Evolutionary conservation across 2,113 vertebrate species (phyloP).

Genomic region (Toxostoma redivivum): DNA sequence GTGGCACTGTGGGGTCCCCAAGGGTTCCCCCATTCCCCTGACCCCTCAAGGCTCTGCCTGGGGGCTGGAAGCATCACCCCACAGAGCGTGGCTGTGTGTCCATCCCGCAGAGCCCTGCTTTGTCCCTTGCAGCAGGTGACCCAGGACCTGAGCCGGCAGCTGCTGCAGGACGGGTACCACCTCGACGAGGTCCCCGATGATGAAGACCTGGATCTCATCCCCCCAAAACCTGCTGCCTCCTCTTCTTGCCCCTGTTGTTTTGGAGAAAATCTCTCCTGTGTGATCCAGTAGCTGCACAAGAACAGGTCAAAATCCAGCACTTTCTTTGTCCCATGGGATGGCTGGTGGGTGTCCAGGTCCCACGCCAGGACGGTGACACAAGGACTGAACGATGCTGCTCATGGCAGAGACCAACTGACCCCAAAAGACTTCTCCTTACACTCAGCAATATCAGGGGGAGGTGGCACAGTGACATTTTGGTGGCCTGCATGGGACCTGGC

Average conservation of each 20-base stretch:
- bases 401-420: not conserved
- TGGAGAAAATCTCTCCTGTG: constrained; percentile 76
- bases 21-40: fast-evolving
- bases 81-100: not conserved
- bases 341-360: not conserved
- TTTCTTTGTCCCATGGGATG: not conserved
- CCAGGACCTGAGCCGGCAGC: constrained; percentile 90
- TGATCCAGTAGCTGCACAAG: constrained; percentile 75
- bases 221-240: constrained; percentile 86
- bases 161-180: constrained; percentile 92
- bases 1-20: fast-evolving
- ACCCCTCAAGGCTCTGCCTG: fast-evolving
- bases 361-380: fast-evolving
- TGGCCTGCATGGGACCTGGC: not conserved
- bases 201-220: constrained; percentile 95
- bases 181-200: constrained; percentile 96
- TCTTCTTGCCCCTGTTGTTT: constrained; percentile 84
- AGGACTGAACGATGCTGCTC: not conserved
- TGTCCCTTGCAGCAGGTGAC: constrained; percentile 79
- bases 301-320: not conserved
- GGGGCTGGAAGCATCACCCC: not conserved
- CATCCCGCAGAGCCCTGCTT: not conserved
- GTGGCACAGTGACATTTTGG: not conserved
- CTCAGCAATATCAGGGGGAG: not conserved
- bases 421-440: not conserved